Base-by-base conservation (phyloP, 1,140 invertebrate genomes). In the Pseudomyrmex gracilis region DNA sequence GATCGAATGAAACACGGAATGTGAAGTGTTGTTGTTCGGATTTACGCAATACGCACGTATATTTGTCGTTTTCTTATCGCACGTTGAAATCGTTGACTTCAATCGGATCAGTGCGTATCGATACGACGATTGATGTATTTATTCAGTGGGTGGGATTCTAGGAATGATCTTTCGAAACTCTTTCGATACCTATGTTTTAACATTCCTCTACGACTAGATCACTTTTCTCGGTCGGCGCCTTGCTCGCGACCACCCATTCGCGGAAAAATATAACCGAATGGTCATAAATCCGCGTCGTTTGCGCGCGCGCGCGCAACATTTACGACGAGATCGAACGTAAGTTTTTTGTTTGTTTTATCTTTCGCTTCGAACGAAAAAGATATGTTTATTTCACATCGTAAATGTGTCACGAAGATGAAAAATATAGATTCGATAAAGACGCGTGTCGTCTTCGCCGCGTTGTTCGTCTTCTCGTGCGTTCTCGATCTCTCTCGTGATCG, bases 41-140 rank as follows among this genome's bases (percentile, higher is more conserved):
- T 49, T 20, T 60, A 53, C 5, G 15, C 15, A 7, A 34, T 34
- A 34, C 34, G 34, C 34, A 34, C 34, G 34, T 51, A 55, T 58
- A 49, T 53, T 66, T 57, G 15, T 12, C 43, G 0, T 55, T 34
- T 3, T n/a, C 73, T 70, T 47, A 70, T 70, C 64, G 12, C 51
- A n/a, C 43, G 13, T 49, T 47, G 15, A 10, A 68, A 80, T 80
- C 47, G 8, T 66, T 58, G 22, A 76, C 53, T 80, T 17, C 47
- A 70, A 70, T 47, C 53, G 20, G 55, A 49, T 47, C 17, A 67
- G 15, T 70, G 53, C 24, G 15, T 64, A 24, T 45, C 58, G 15
- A 47, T 10, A 34, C 8, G 43, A 74, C 43, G 22, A 34, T 34
- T 58, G 55, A 78, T 20, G 15, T 49, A 43, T 47, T 24, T n/a